Evolutionary conservation across 2,797 vertebrate species (phyloP), one percentile per base, ranked within the genome.

Genomic region (Xenops minutus): DNA sequence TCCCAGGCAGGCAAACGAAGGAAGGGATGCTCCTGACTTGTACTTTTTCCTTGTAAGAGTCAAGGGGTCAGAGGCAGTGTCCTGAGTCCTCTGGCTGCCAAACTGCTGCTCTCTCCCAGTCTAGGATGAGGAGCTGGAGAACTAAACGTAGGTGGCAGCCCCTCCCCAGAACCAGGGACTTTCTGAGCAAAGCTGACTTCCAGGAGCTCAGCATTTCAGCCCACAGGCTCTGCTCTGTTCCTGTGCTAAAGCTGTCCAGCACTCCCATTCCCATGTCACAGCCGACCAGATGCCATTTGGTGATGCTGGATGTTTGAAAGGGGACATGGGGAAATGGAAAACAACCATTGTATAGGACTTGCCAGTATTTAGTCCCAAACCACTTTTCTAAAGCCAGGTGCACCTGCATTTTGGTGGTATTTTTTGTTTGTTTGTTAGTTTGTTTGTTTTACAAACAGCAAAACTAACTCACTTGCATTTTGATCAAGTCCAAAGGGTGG

Each of bases 391-490:
- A 74, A 41, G 30, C 12, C 49, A 66, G 4, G 7, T 58, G 14
- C 6, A 79, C 24, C 16, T 54, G 52, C 20, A 6, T 11, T 44
- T 48, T 48, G 46, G 46, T 16, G 21, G 6, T n/a, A n/a, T 23
- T 22, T 22, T 46, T 46, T 44, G 44, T 20, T 44, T 44, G 19
- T 23, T 24, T 46, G 43, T 6, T 9, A n/a, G 21, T 48, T 46
- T 46, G 11, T 46, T 46, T 48, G 46, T 23, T 92, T 81, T 48
- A 61, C 36, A 66, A 39, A 66, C 41, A 52, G 39, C 19, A 63
- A 71, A 90, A 59, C 6, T 10, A 81, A 62, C 0, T 0, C 2
- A 1, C 15, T 2, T 3, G 4, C 61, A 19, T 74, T 74, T 82
- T 68, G n/a, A 78, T 18, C 16, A 26, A n/a, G 48, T 74, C 58